These are phyloP conservation scores for Phaethornis superciliosus DNA, from an alignment of 2,113 vertebrate genomes.

Conservation along the genomic window DNA sequence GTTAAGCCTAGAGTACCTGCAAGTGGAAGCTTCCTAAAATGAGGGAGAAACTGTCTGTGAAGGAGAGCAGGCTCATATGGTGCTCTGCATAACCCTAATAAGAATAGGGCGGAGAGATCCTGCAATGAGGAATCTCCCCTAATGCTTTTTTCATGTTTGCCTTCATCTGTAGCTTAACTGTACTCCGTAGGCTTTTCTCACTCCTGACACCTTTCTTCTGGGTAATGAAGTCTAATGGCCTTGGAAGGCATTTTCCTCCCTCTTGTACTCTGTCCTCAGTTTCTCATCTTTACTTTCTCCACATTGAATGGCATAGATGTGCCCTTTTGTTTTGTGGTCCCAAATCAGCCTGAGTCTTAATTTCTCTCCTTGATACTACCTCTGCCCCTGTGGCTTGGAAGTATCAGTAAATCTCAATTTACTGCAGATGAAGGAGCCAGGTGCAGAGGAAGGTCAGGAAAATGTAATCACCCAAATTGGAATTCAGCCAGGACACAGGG, in stretches of 20 bases:
- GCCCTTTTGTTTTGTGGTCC: background rate
- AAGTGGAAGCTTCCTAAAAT: background rate
- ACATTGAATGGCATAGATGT: background rate
- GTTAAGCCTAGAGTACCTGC: background rate
- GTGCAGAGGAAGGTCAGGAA: slow-evolving; percentile 29
- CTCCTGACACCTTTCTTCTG: background rate
- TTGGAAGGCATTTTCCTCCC: background rate
- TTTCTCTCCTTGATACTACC: background rate
- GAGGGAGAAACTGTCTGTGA: background rate
- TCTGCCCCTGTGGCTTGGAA: background rate
- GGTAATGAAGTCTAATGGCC: background rate
- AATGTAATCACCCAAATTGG: slow-evolving; percentile 51
- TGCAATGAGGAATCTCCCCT: background rate
- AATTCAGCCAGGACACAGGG: slow-evolving; percentile 45
- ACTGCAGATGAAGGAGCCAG: slow-evolving; percentile 25
- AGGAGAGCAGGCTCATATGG: background rate
- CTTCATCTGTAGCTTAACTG: background rate
- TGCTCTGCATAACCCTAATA: background rate
- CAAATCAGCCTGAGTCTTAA: slow-evolving; percentile 37
- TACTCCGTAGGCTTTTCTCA: background rate
- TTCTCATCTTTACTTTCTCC: background rate
- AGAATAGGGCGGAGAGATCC: background rate
- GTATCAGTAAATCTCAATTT: slow-evolving; percentile 54
- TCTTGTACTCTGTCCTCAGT: background rate
- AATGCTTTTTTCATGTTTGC: background rate